Evolutionary conservation across 2,888 invertebrate species (phyloP), one percentile per base, ranked within the genome.

Genomic region (Phengaris alcon): DNA sequence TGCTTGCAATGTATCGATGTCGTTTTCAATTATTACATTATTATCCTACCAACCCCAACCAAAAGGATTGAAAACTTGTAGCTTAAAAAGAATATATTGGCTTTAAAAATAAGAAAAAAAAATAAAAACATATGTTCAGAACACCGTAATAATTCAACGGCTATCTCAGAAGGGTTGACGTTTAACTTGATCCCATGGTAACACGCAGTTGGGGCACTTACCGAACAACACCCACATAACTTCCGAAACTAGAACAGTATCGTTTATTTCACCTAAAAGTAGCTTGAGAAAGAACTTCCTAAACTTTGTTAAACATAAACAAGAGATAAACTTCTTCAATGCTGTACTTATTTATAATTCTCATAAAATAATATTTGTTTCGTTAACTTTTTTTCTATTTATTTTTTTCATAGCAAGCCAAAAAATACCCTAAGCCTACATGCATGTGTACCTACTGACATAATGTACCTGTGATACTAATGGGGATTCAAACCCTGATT

Each of bases 171-270:
- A 86, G 88, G 89, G 88, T 87, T 89, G 88, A 86, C 88, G 87
- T 86, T 90, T 86, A 88, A 90, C 87, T 89, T 89, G 85, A 85
- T 83, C 85, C 85, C 84, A 85, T 82, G 84, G 84, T 89, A 89
- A 90, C 82, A 81, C 85, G 83, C 83, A 79, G 81, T 81, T 79
- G 82, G 80, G 82, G 83, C 88, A 90, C 88, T 89, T 89, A 88
- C 87, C 80, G 82, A 82, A 83, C 82, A 81, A 84, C 69, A 69
- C 75, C 52, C 83, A 84, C 86, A 85, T 88, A 85, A 87, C 64
- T 64, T 12, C 13, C 12, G 12, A 64, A 64, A 35, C 5, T 13
- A 64, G 35, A 44, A 64, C 6, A 35, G 35, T 6, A 13, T 6
- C 35, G 64, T 64, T 35, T 6, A 44, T 9, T 59, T 59, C 22